A percentile compares a stretch with the other conserved stretches of the same genome.
Evolutionary conservation across 1,140 invertebrate species (phyloP).

Genomic region (Tribolium castaneum): DNA sequence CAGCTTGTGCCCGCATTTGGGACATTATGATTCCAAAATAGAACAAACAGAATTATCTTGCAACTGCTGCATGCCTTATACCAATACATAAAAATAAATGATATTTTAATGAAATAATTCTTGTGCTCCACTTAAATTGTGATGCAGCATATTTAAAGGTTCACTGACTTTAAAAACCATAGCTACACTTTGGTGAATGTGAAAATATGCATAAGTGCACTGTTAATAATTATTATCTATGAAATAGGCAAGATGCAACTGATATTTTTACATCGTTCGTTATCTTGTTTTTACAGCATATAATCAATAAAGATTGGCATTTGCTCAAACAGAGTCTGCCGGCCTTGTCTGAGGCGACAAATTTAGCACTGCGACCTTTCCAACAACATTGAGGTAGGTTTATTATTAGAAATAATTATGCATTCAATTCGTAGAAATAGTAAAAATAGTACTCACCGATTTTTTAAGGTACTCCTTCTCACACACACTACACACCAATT

Average conservation of each 20-base stretch:
- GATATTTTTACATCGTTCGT: background rate
- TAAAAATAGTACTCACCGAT: constrained; percentile 6
- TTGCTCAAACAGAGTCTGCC: constrained; percentile 2
- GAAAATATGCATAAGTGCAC: too few species aligned
- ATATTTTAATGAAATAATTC: too few species aligned
- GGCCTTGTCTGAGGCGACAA: constrained; percentile 22
- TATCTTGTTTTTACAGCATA: constrained; percentile 28
- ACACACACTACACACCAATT: background rate
- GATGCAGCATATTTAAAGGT: too few species aligned
- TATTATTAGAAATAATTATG: background rate
- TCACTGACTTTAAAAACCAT: too few species aligned
- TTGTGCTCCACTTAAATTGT: too few species aligned
- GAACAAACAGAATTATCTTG: too few species aligned
- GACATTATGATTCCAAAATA: too few species aligned
- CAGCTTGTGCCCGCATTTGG: too few species aligned
- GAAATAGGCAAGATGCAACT: background rate
- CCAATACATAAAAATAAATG: too few species aligned
- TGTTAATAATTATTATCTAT: too few species aligned
- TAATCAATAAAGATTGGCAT: constrained; percentile 39
- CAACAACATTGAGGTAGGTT: constrained; percentile 25
- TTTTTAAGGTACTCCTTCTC: background rate
- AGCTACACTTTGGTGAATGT: too few species aligned
- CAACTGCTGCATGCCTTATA: too few species aligned
- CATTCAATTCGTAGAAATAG: background rate
- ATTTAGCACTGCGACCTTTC: background rate